Base-by-base conservation (phyloP, 92 coral and sea anemone genomes). In the Scolanthus callimorphus region DNA sequence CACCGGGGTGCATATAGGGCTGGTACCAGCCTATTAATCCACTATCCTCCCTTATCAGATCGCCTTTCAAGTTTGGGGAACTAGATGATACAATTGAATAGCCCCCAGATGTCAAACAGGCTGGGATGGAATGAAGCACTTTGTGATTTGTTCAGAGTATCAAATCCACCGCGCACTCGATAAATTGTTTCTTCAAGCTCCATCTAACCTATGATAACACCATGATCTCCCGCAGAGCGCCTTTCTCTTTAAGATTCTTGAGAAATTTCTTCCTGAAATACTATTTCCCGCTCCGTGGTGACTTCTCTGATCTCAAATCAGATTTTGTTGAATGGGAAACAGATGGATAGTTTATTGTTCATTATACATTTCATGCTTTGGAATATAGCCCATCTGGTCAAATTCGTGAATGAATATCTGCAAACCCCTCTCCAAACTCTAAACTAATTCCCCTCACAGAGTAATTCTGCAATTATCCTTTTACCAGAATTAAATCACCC, bases 81-180 rank as follows among this genome's bases (percentile, higher is more conserved):
- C 41, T 11, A n/a, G 20, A 37, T 17, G 20, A 34, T 41, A 29
- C 46, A 55, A 31, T 68, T 68, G 27, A 55, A 68, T 68, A 68
- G 75, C 52, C 0, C 64, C 64, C 75, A 68, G 75, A 68, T 68
- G 75, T 44, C 43, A 20, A 59, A 19, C 65, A 59, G 65, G 9
- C 65, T 13, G 27, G 65, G 20, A 22, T n/a, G n/a, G n/a, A n/a
- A n/a, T n/a, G n/a, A n/a, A n/a, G n/a, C n/a, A n/a, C n/a, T n/a
- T n/a, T n/a, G n/a, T n/a, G n/a, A n/a, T n/a, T n/a, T n/a, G n/a
- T n/a, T n/a, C n/a, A n/a, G n/a, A n/a, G n/a, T n/a, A n/a, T n/a
- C n/a, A n/a, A n/a, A n/a, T n/a, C n/a, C n/a, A n/a, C n/a, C n/a
- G n/a, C n/a, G n/a, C n/a, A n/a, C n/a, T n/a, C n/a, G n/a, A n/a